Evolutionary conservation across 2,797 vertebrate genomes (phyloP).

Genomic region (Muscicapa striata): DNA sequence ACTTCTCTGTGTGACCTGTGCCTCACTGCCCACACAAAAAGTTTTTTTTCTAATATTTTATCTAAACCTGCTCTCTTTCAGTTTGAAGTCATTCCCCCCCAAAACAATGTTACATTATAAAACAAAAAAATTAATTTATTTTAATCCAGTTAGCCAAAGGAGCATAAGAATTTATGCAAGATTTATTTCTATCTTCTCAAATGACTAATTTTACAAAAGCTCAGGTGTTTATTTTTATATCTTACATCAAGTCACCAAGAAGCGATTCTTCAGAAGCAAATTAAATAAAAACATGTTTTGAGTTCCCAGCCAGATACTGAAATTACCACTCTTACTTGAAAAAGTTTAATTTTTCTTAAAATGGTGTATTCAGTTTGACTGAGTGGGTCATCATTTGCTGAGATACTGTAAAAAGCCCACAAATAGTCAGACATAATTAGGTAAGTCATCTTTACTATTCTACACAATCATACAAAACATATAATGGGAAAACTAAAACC

Average conservation of each 20-base stretch:
- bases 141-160: background rate
- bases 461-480: background rate
- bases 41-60: background rate
- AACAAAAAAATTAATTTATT: background rate
- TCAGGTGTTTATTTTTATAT: background rate
- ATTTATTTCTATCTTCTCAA: background rate
- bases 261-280: background rate
- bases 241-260: background rate
- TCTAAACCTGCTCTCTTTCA: background rate
- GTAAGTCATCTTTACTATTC: background rate
- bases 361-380: background rate
- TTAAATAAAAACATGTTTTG: background rate
- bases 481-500: background rate
- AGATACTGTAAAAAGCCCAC: background rate
- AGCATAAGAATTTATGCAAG: background rate
- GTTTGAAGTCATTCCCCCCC: background rate
- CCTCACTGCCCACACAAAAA: background rate
- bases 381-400: background rate
- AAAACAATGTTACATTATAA: background rate
- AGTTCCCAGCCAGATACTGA: background rate
- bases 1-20: background rate
- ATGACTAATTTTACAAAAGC: background rate
- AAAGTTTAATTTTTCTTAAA: background rate
- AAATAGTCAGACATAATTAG: background rate
- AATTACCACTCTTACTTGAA: background rate